These are phyloP conservation scores for Schizopygopsis pylzovi DNA, from an alignment of 2,797 vertebrate species.

Conservation along the genomic window DNA sequence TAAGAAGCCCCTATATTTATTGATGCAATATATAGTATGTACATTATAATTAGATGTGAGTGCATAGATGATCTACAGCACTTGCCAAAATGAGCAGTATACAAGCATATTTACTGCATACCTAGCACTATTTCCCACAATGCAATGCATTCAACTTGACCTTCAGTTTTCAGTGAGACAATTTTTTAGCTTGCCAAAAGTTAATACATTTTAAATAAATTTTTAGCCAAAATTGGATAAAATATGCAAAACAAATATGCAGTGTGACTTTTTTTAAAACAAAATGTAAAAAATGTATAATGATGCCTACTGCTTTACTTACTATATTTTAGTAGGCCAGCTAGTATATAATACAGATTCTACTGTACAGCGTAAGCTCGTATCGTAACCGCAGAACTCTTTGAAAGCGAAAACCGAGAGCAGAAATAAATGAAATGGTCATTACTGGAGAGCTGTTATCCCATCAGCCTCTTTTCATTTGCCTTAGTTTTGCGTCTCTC, in stretches of 20 bases:
- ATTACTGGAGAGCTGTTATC: constrained; percentile 49
- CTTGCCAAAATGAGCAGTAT: background rate
- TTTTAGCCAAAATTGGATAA: background rate
- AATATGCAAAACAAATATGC: background rate
- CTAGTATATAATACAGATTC: background rate
- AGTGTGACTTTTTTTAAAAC: background rate
- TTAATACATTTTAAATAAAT: background rate
- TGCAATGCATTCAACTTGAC: background rate
- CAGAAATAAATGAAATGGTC: constrained; percentile 46
- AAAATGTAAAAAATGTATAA: background rate
- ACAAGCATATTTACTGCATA: background rate
- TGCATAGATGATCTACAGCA: background rate
- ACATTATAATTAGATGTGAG: background rate
- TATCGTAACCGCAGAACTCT: background rate
- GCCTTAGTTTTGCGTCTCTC: constrained; percentile 14
- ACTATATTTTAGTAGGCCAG: background rate
- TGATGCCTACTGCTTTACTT: background rate
- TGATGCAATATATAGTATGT: background rate
- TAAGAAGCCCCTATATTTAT: background rate
- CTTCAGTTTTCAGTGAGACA: background rate
- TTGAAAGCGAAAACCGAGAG: constrained; percentile 4
- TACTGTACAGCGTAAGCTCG: background rate
- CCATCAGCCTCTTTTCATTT: constrained; percentile 45
- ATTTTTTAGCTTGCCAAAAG: background rate
- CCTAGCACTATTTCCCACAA: background rate